Percentiles rank a stretch among this genome's conserved stretches.
phyloP scores from a whole-genome alignment of 2,113 vertebrate species.

The Toxostoma redivivum region DNA sequence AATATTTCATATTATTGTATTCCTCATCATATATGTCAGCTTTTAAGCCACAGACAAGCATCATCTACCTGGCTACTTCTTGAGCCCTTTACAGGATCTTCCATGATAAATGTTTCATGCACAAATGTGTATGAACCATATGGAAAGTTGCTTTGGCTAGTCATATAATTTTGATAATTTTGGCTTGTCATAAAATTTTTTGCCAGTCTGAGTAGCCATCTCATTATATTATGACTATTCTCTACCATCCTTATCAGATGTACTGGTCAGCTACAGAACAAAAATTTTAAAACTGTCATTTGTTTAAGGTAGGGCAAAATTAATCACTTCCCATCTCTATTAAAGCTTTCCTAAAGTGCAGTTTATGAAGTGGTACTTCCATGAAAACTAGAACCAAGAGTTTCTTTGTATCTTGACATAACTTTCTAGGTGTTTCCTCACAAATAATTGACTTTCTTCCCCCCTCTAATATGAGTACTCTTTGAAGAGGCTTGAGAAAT shows the following conservation, averaged over 20 bases:
- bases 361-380: neutral
- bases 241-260: neutral
- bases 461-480: neutral
- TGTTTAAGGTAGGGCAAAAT: neutral
- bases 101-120: neutral
- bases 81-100: neutral
- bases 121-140: neutral
- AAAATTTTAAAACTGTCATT: neutral
- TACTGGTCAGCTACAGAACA: neutral
- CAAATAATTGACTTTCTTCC: neutral
- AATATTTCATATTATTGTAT: neutral
- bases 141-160: neutral
- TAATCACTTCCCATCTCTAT: neutral
- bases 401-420: neutral
- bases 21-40: neutral
- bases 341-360: neutral
- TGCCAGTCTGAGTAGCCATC: neutral
- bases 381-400: neutral
- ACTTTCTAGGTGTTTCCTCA: neutral
- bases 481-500: neutral
- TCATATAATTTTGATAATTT: neutral
- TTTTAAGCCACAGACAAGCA: neutral
- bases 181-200: neutral
- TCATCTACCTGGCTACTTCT: neutral
- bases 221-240: neutral